Conservation (phyloP, 2,113 vertebrate species). For the Microcebus murinus region DNA sequence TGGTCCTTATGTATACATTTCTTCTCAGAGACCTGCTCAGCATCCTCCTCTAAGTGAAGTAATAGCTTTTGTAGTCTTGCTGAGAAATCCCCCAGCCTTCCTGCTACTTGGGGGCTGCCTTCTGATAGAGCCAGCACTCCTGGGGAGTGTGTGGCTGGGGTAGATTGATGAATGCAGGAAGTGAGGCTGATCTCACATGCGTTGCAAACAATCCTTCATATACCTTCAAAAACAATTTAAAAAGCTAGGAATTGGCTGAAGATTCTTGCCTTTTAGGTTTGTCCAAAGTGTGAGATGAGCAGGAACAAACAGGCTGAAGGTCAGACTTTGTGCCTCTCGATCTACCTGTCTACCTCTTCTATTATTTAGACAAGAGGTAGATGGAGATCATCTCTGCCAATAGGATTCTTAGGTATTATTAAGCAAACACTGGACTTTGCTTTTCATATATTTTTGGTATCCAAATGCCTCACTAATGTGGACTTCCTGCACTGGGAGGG, state of each 20-base stretch:
- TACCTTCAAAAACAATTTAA: not conserved
- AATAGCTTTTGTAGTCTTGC: not conserved
- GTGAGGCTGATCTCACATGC: not conserved
- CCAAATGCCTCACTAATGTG: not conserved
- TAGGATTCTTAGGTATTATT: not conserved
- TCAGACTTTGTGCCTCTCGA: not conserved
- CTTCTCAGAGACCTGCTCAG: not conserved
- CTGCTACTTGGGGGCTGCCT: accelerated
- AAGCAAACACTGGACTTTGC: not conserved
- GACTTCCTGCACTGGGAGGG: not conserved
- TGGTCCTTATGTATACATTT: not conserved
- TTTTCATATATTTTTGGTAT: not conserved
- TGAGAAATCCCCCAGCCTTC: not conserved
- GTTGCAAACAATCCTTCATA: not conserved
- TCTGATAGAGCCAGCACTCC: not conserved
- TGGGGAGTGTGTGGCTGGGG: accelerated
- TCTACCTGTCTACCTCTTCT: not conserved
- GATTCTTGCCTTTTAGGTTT: not conserved
- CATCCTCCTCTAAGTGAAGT: no score
- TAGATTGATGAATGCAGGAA: accelerated
- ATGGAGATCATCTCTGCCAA: not conserved
- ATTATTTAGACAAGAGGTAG: not conserved
- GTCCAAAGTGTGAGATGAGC: not conserved
- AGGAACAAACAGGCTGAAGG: not conserved
- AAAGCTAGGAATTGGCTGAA: not conserved